These are phyloP conservation scores for Oedothorax gibbosus DNA, from an alignment of 1,140 invertebrate genomes.

Conservation along the genomic window DNA sequence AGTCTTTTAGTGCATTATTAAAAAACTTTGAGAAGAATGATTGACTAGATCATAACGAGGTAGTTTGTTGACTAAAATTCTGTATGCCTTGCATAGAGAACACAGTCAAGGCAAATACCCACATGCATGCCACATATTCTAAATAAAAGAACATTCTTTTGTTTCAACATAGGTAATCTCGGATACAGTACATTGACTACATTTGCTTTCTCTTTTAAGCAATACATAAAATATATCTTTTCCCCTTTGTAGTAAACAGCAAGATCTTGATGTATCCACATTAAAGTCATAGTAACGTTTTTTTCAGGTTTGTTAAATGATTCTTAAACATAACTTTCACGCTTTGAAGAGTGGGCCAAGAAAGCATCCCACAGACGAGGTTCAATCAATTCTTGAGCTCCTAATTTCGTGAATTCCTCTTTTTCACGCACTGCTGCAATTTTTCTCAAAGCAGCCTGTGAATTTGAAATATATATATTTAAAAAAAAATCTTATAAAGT, in stretches of 20 bases:
- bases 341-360: constrained; percentile 75
- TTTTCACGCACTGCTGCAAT: constrained; percentile 72
- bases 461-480: constrained; percentile 52
- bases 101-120: constrained; percentile 6
- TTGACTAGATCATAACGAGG: constrained; percentile 38
- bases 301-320: no score
- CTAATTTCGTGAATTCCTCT: constrained; percentile 71
- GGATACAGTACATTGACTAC: no score
- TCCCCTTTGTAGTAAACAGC: no score
- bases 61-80: constrained; percentile 26
- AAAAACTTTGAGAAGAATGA: constrained; percentile 47
- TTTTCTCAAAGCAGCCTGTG: constrained; percentile 78
- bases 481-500: no score
- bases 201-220: no score
- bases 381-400: constrained; percentile 76
- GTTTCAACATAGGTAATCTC: no score
- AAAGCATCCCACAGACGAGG: constrained; percentile 78
- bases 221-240: no score
- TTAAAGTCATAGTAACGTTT: no score
- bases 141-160: no score
- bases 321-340: constrained; percentile 57
- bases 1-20: background rate
- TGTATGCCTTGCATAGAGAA: constrained; percentile 37
- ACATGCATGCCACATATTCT: no score
- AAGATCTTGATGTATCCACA: no score